Percentiles rank a stretch among this genome's conserved stretches.
Conservation (phyloP, 2,797 vertebrate genomes). For the Chrosomus eos region DNA sequence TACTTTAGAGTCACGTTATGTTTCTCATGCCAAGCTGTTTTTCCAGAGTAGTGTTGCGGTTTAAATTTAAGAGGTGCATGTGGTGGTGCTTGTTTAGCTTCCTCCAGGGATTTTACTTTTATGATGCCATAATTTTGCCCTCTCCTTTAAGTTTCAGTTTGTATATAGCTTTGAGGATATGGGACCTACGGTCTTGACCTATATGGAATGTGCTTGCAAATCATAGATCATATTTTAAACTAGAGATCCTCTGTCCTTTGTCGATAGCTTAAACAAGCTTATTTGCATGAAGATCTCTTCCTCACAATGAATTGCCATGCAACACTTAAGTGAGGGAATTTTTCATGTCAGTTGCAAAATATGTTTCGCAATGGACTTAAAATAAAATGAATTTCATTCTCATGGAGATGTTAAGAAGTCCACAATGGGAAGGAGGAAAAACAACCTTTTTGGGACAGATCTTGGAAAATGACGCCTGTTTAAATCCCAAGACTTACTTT, state of each 20-base stretch:
- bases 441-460: conserved; percentile 14
- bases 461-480: conserved; percentile 20
- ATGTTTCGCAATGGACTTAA: conserved; percentile 19
- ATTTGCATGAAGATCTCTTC: background rate
- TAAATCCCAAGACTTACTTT: conserved; percentile 29
- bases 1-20: background rate
- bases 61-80: background rate
- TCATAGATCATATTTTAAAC: background rate
- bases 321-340: background rate
- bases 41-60: background rate
- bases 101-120: background rate
- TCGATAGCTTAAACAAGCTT: background rate
- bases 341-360: conserved; percentile 6
- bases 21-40: conserved; percentile 6
- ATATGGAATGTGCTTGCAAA: background rate
- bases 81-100: conserved; percentile 12
- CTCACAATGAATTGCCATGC: background rate
- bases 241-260: background rate
- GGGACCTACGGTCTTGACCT: background rate
- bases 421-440: background rate
- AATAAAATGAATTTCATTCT: conserved; percentile 26
- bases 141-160: background rate
- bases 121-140: conserved; percentile 9
- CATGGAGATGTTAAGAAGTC: conserved; percentile 24
- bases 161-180: conserved; percentile 24